A percentile compares a stretch with the other conserved stretches of the same genome.
These are phyloP conservation scores for Lophura nycthemera DNA, from an alignment of 2,113 vertebrate genomes.

Conservation along the genomic window DNA sequence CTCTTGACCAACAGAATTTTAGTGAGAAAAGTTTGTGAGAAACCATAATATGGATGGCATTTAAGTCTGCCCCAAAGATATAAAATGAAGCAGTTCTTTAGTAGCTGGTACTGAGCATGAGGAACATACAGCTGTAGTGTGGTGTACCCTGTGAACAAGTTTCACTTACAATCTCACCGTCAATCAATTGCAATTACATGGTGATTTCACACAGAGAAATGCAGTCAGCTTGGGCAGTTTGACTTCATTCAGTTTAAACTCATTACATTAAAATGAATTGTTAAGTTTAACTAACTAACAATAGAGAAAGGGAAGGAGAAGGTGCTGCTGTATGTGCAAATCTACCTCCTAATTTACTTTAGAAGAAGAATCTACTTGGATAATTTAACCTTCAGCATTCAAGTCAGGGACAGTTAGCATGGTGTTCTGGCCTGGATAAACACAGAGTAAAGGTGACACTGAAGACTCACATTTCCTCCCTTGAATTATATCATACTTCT, in stretches of 20 bases:
- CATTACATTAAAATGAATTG: background rate
- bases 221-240: background rate
- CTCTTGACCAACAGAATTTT: background rate
- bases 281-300: too few relatives aligned
- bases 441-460: background rate
- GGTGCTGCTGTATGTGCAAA: background rate
- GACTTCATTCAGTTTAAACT: background rate
- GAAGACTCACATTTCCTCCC: background rate
- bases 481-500: background rate
- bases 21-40: background rate
- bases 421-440: background rate
- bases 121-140: background rate
- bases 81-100: background rate
- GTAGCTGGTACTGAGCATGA: background rate
- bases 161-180: background rate
- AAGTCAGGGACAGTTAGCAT: background rate
- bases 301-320: background rate
- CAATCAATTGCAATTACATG: background rate
- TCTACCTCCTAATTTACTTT: background rate
- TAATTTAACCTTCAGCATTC: background rate
- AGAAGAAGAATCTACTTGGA: background rate
- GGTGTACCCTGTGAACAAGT: background rate
- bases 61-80: background rate
- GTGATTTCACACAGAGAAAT: background rate
- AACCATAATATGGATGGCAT: background rate